phyloP scores from a whole-genome alignment of 2,888 invertebrate species.

The Sipha maydis region DNA sequence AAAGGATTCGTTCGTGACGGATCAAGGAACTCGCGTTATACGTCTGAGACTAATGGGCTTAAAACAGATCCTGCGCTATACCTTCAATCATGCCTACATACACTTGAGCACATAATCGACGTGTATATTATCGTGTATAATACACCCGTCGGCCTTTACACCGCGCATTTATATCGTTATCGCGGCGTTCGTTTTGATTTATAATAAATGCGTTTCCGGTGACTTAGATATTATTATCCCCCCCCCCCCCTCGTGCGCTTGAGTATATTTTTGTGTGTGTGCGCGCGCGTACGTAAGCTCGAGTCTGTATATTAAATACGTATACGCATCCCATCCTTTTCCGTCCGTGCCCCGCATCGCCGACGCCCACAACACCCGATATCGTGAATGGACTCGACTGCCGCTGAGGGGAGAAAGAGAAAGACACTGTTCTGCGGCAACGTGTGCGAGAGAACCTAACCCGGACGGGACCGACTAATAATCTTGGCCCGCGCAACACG shows the following conservation, averaged over 20 bases:
- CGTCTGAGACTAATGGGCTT: too few relatives aligned
- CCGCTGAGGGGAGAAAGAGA: neutral
- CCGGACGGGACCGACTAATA: conserved; percentile 57
- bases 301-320: neutral
- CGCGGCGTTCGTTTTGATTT: conserved; percentile 29
- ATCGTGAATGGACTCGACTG: conserved; percentile 34
- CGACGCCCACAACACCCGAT: conserved; percentile 42
- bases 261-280: too few relatives aligned
- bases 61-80: too few relatives aligned
- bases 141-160: neutral
- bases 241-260: too few relatives aligned
- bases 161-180: conserved; percentile 18
- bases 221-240: conserved; percentile 41
- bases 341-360: neutral
- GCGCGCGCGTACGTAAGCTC: neutral
- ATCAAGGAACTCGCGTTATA: too few relatives aligned
- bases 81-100: too few relatives aligned
- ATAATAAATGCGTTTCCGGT: conserved; percentile 53
- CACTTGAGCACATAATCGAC: too few relatives aligned
- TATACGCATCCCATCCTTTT: neutral
- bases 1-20: too few relatives aligned
- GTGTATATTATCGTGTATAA: neutral
- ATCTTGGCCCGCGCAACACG: conserved; percentile 61
- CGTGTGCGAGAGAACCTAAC: neutral
- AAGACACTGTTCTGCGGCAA: neutral